These are phyloP conservation scores for Gobio occitaniae DNA, from an alignment of 2,797 vertebrate species.

Conservation along the genomic window DNA sequence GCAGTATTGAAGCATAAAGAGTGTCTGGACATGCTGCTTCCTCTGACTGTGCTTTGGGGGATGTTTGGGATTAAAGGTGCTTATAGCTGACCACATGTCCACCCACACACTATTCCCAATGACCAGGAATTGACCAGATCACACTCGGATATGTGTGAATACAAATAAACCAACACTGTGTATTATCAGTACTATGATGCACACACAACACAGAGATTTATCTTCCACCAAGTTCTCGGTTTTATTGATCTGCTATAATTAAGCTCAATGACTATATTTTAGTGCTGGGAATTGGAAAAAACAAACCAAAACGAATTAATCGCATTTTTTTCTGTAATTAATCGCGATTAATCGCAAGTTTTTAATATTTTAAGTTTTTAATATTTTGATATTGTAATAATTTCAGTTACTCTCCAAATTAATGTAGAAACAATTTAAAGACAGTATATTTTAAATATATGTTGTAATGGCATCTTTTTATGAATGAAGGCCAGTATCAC, in stretches of 20 bases:
- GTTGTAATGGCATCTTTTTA: too few relatives aligned
- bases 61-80: constrained; percentile 44
- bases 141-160: not conserved
- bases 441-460: too few relatives aligned
- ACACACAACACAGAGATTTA: not conserved
- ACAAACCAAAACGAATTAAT: too few relatives aligned
- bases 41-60: constrained; percentile 20
- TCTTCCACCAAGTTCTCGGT: not conserved
- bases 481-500: too few relatives aligned
- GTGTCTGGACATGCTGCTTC: constrained; percentile 28
- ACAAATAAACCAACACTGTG: not conserved
- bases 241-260: not conserved
- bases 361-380: too few relatives aligned
- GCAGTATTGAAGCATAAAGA: not conserved
- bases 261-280: not conserved
- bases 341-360: too few relatives aligned
- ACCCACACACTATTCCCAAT: constrained; percentile 14
- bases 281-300: too few relatives aligned
- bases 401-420: too few relatives aligned
- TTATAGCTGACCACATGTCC: constrained; percentile 47
- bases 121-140: constrained; percentile 14
- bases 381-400: too few relatives aligned
- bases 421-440: too few relatives aligned
- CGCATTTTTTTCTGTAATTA: too few relatives aligned
- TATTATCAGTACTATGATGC: not conserved